A percentile compares a stretch with the other conserved stretches of the same genome.
These are phyloP conservation scores for Agelastica alni DNA, from an alignment of 2,888 invertebrate genomes.

Conservation along the genomic window DNA sequence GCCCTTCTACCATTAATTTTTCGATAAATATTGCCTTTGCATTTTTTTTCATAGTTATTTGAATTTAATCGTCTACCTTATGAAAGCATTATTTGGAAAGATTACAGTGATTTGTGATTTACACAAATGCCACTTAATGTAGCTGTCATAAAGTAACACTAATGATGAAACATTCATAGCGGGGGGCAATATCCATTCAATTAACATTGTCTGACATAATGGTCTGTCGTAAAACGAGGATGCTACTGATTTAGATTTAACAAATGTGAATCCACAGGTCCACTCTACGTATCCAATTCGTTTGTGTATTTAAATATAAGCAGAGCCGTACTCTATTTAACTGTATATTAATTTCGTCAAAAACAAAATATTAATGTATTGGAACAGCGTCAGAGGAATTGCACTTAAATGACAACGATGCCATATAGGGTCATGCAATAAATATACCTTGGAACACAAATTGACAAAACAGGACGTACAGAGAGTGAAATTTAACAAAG, in stretches of 20 bases:
- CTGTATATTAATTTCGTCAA: too few relatives aligned
- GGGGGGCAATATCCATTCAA: conserved; percentile 48
- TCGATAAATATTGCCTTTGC: too few relatives aligned
- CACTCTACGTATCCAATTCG: conserved; percentile 29
- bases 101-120: conserved; percentile 26
- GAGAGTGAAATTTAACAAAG: too few relatives aligned
- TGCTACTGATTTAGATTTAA: conserved; percentile 41
- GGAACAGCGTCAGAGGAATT: too few relatives aligned
- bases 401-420: too few relatives aligned
- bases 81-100: conserved; percentile 18
- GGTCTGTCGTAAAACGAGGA: conserved; percentile 41
- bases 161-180: conserved; percentile 44
- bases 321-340: too few relatives aligned
- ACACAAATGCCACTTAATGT: conserved; percentile 40
- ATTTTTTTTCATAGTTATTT: too few relatives aligned
- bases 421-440: too few relatives aligned
- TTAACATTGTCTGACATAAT: conserved; percentile 47
- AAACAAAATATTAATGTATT: too few relatives aligned
- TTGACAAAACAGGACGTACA: too few relatives aligned
- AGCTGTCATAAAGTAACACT: conserved; percentile 44
- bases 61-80: conserved; percentile 12
- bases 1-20: too few relatives aligned
- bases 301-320: conserved; percentile 17
- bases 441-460: too few relatives aligned
- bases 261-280: conserved; percentile 46